Conservation (phyloP, 2,888 invertebrate genomes). For the Philaethria dido region DNA sequence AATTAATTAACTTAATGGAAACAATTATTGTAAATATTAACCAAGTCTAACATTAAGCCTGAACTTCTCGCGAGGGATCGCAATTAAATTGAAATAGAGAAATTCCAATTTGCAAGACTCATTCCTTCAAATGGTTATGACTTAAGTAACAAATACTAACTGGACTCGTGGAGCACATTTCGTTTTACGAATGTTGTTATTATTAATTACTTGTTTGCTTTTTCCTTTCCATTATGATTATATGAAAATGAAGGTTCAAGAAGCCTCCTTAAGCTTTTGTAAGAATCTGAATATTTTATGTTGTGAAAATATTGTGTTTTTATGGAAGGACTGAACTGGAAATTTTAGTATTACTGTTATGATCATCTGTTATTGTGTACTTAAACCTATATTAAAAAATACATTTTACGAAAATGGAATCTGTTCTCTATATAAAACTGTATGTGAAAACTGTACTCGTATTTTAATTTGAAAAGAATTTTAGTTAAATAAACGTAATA, state of each 20-base stretch:
- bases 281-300: constrained; percentile 20
- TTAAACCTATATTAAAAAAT: background rate
- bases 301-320: constrained; percentile 3
- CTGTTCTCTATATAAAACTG: no score
- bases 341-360: background rate
- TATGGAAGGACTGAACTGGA: background rate
- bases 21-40: constrained; percentile 24
- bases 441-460: no score
- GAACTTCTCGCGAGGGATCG: constrained; percentile 16
- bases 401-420: no score
- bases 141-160: constrained; percentile 38
- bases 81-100: constrained; percentile 33
- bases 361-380: background rate
- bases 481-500: background rate
- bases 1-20: constrained; percentile 19
- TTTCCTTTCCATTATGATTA: constrained; percentile 24
- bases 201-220: constrained; percentile 38
- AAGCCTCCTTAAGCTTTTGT: constrained; percentile 18
- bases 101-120: constrained; percentile 37
- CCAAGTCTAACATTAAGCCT: constrained; percentile 3
- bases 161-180: constrained; percentile 34
- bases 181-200: constrained; percentile 40
- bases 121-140: constrained; percentile 38
- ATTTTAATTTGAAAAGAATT: background rate
- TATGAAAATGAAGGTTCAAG: constrained; percentile 26